A percentile compares a stretch with the other conserved stretches of the same genome.
Evolutionary conservation across 2,888 invertebrate species (phyloP).

Genomic region (Drosophila mimetica): DNA sequence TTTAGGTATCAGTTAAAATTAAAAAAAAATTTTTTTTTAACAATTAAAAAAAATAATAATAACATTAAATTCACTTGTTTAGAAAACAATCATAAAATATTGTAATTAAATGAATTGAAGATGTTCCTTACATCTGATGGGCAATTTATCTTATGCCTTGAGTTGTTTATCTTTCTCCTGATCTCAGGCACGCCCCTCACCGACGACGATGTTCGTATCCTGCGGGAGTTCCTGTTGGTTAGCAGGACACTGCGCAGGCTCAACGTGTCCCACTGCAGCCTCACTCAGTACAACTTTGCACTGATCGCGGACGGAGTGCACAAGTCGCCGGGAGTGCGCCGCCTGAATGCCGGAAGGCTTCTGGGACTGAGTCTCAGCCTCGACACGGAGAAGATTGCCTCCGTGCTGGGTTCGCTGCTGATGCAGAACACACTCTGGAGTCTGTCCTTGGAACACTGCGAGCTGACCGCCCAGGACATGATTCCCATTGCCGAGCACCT

Average conservation of each 20-base stretch:
- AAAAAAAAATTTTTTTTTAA: too few species aligned
- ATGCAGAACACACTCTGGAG: conserved; percentile 78
- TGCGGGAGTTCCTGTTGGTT: conserved; percentile 66
- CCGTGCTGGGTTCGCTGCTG: conserved; percentile 70
- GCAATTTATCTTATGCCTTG: background rate
- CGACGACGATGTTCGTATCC: conserved; percentile 39
- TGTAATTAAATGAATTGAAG: too few species aligned
- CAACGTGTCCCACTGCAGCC: conserved; percentile 66
- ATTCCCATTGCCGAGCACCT: conserved; percentile 78
- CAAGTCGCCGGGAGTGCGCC: conserved; percentile 68
- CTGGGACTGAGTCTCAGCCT: conserved; percentile 56
- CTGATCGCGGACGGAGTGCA: conserved; percentile 81
- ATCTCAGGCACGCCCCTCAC: conserved; percentile 58
- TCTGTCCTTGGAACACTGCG: conserved; percentile 77
- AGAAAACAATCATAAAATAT: too few species aligned
- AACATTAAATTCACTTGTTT: too few species aligned
- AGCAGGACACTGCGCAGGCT: conserved; percentile 59
- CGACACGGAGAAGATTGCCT: conserved; percentile 76
- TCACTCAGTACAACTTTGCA: conserved; percentile 80
- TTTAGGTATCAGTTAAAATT: too few species aligned
- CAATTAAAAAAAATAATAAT: too few species aligned
- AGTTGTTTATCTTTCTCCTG: background rate
- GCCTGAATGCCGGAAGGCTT: conserved; percentile 72
- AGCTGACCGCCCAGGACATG: conserved; percentile 80
- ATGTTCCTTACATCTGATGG: too few species aligned